Conservation (phyloP, 1,140 invertebrate species). For the Helicorthomorpha holstii region DNA sequence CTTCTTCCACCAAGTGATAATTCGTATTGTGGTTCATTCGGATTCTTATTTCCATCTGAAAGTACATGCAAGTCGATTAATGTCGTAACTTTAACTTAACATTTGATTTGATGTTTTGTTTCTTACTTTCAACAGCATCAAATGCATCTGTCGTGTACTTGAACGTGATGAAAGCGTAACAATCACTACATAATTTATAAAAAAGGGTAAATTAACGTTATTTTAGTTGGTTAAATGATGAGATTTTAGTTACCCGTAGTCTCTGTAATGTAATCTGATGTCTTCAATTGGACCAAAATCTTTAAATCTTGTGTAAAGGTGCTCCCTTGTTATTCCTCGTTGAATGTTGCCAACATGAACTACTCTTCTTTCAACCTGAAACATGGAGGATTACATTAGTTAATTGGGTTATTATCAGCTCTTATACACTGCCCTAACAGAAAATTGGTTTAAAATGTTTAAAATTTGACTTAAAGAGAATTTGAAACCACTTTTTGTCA, state of each 20-base stretch:
- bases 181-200: constrained; percentile 37
- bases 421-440: no score
- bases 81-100: no score
- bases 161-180: constrained; percentile 81
- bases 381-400: no score
- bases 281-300: constrained; percentile 62
- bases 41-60: constrained; percentile 45
- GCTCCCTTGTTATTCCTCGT: constrained; percentile 45
- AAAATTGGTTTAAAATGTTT: no score
- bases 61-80: not conserved
- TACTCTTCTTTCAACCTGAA: constrained; percentile 54
- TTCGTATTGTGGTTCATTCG: constrained; percentile 50
- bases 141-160: constrained; percentile 56
- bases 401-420: no score
- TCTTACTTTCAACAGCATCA: constrained; percentile 41
- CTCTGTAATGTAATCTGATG: constrained; percentile 62
- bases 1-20: constrained; percentile 72
- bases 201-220: constrained; percentile 6
- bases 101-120: no score
- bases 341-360: constrained; percentile 69
- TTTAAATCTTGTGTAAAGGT: constrained; percentile 48
- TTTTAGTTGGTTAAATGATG: no score
- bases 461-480: no score
- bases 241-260: constrained; percentile 46
- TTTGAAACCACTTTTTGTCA: no score